phyloP scores from a whole-genome alignment of 2,797 vertebrate genomes.

The Hemitrygon akajei region DNA sequence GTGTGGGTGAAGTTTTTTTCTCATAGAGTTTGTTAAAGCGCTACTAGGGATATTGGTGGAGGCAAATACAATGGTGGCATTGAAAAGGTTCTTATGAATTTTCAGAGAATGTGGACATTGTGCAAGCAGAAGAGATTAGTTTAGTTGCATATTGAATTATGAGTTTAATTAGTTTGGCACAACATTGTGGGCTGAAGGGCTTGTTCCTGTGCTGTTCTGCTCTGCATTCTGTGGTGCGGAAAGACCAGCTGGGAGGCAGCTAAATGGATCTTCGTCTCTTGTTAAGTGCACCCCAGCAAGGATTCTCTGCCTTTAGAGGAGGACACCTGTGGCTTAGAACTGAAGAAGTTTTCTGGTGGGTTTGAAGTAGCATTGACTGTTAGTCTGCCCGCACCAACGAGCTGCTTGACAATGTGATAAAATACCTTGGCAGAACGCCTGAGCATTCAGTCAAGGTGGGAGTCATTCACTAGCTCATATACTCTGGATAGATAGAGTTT shows the following conservation, averaged over 20 bases:
- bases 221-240: too few relatives aligned
- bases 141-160: too few relatives aligned
- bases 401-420: neutral
- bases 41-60: too few relatives aligned
- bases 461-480: conserved; percentile 14
- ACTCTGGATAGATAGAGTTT: neutral
- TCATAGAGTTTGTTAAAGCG: too few relatives aligned
- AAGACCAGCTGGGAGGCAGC: neutral
- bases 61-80: too few relatives aligned
- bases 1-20: too few relatives aligned
- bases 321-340: neutral
- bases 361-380: neutral
- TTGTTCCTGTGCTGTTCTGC: too few relatives aligned
- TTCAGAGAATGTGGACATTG: too few relatives aligned
- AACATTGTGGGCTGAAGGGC: too few relatives aligned
- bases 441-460: neutral
- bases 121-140: too few relatives aligned
- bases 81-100: too few relatives aligned
- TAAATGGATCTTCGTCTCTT: neutral
- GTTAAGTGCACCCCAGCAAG: neutral
- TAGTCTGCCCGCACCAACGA: neutral
- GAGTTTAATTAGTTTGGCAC: too few relatives aligned
- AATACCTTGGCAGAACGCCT: neutral
- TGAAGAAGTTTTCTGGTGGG: neutral
- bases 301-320: neutral